Conservation (phyloP, 2,113 vertebrate species). For the Crocuta crocuta region DNA sequence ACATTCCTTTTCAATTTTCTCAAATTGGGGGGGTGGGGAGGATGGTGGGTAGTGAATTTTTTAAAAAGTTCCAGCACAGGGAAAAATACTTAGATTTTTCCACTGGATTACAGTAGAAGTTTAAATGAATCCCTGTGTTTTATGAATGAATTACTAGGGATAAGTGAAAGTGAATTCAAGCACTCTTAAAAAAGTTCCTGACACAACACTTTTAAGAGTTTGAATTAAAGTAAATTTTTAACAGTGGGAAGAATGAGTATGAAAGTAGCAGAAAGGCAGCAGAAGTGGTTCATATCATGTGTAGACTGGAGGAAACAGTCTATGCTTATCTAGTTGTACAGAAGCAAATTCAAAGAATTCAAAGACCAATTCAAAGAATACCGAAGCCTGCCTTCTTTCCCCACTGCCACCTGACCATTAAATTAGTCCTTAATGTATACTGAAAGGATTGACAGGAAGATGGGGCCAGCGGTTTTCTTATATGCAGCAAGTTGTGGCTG, state of each 20-base stretch:
- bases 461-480: neutral
- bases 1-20: neutral
- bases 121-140: slow-evolving; percentile 17
- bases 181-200: neutral
- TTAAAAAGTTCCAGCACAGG: neutral
- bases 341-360: neutral
- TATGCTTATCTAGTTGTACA: neutral
- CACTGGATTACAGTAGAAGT: neutral
- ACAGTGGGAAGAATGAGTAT: neutral
- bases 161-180: neutral
- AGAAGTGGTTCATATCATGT: neutral
- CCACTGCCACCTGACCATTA: neutral
- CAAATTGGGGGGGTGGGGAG: neutral
- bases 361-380: neutral
- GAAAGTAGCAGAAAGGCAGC: neutral
- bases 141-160: neutral
- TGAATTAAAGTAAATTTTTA: neutral
- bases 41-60: neutral
- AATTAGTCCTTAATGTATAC: neutral
- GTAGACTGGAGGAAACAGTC: neutral
- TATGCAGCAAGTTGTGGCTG: neutral
- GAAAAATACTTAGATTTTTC: slow-evolving; percentile 20
- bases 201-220: neutral
- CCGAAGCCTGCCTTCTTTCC: neutral
- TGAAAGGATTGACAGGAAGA: slow-evolving; percentile 18